Conservation (phyloP, 2,888 invertebrate species). For the Leucoma salicis region DNA sequence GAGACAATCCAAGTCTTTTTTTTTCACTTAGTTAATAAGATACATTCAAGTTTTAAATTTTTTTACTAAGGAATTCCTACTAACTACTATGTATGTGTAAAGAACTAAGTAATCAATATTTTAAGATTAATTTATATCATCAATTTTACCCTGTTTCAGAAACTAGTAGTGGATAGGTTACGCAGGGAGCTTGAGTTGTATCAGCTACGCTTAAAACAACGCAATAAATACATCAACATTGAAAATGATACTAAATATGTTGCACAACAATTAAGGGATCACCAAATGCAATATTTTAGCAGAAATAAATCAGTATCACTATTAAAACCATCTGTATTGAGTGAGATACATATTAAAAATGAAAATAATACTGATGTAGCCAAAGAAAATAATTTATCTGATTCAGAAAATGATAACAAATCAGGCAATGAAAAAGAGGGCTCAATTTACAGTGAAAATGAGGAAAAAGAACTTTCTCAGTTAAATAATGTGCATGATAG, state of each 20-base stretch:
- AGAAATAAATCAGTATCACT: conserved; percentile 64
- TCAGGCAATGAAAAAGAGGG: conserved; percentile 63
- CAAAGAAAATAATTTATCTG: conserved; percentile 54
- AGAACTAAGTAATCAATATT: no score
- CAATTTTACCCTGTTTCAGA: conserved; percentile 54
- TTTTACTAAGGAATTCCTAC: no score
- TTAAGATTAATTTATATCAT: no score
- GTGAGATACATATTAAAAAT: conserved; percentile 70
- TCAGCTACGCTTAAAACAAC: conserved; percentile 69
- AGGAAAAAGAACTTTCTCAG: conserved; percentile 56
- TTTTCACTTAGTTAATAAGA: no score
- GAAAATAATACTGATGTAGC: conserved; percentile 58
- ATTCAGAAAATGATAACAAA: conserved; percentile 64
- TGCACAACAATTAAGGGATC: conserved; percentile 72
- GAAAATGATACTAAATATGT: conserved; percentile 71
- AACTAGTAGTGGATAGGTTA: conserved; percentile 79
- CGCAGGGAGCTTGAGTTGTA: conserved; percentile 81
- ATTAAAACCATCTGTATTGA: conserved; percentile 72
- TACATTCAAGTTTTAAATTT: no score
- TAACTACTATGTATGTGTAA: no score
- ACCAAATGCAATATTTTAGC: conserved; percentile 61
- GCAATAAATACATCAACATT: conserved; percentile 67
- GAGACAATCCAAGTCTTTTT: no score
- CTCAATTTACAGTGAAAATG: conserved; percentile 58
- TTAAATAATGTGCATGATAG: conserved; percentile 58